phyloP scores from a whole-genome alignment of 2,888 invertebrate species.

The Scaptodrosophila latifasciaeformis region DNA sequence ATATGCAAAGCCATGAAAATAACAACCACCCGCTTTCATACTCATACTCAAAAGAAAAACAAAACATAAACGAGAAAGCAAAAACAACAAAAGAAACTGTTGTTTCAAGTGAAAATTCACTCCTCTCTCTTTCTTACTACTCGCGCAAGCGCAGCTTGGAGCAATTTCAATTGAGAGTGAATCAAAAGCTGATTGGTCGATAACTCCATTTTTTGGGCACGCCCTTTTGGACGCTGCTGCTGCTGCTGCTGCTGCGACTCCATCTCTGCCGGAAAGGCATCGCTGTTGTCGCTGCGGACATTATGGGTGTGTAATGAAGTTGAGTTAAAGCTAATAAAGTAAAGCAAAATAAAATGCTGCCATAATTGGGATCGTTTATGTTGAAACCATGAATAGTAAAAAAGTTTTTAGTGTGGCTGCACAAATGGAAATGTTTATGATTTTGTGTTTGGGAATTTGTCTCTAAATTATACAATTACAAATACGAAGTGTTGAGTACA shows the following conservation, averaged over 20 bases:
- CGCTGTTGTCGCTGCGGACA: slow-evolving; percentile 28
- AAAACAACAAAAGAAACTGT: slow-evolving; percentile 26
- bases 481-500: too few species aligned
- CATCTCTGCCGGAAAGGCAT: slow-evolving; percentile 27
- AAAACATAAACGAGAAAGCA: not conserved
- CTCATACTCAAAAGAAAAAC: not conserved
- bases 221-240: not conserved
- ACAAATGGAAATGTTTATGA: too few species aligned
- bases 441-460: too few species aligned
- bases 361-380: slow-evolving; percentile 64
- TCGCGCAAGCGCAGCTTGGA: too few species aligned
- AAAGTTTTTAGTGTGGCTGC: slow-evolving; percentile 19
- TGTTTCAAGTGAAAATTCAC: slow-evolving; percentile 5
- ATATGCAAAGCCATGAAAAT: slow-evolving; percentile 10
- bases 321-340: slow-evolving; percentile 43
- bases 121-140: slow-evolving; percentile 10
- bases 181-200: slow-evolving; percentile 38
- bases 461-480: too few species aligned
- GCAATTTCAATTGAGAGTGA: too few species aligned
- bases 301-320: slow-evolving; percentile 18
- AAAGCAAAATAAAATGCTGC: slow-evolving; percentile 59
- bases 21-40: slow-evolving; percentile 8
- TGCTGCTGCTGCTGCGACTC: too few species aligned
- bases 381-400: slow-evolving; percentile 63
- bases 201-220: not conserved